Evolutionary conservation across 2,888 invertebrate genomes (phyloP).

Genomic region (Eristalis intricaria): DNA sequence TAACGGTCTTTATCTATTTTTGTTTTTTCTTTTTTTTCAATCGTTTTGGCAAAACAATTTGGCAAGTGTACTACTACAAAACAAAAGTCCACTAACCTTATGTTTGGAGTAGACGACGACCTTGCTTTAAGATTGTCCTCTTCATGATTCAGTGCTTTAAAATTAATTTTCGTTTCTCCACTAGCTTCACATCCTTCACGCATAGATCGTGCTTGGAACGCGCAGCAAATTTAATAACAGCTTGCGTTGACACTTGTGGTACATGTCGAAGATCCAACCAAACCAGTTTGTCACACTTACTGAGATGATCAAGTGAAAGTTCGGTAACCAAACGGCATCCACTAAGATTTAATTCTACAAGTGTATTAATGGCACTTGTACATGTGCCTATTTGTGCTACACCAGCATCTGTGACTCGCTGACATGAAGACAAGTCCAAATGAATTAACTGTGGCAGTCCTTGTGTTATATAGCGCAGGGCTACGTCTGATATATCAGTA

Average conservation of each 20-base stretch:
- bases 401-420: constrained; percentile 93
- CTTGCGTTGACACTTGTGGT: constrained; percentile 90
- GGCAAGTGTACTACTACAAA: constrained; percentile 38
- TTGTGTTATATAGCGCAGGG: constrained; percentile 86
- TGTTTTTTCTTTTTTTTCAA: background rate
- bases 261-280: constrained; percentile 90
- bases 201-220: constrained; percentile 90
- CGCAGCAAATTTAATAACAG: constrained; percentile 91
- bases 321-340: constrained; percentile 92
- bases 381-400: constrained; percentile 92
- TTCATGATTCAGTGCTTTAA: constrained; percentile 28
- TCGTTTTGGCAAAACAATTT: background rate
- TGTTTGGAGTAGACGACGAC: background rate
- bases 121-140: constrained; percentile 20
- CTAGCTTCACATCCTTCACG: constrained; percentile 90
- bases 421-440: constrained; percentile 92
- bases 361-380: constrained; percentile 85
- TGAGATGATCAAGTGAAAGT: constrained; percentile 90
- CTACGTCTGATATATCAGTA: constrained; percentile 94
- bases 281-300: constrained; percentile 87
- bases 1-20: too few species aligned
- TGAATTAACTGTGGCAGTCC: constrained; percentile 88
- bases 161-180: constrained; percentile 81
- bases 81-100: constrained; percentile 53
- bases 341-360: constrained; percentile 89